Evolutionary conservation across 2,113 vertebrate species (phyloP).

Genomic region (Paraplagusia blochii): DNA sequence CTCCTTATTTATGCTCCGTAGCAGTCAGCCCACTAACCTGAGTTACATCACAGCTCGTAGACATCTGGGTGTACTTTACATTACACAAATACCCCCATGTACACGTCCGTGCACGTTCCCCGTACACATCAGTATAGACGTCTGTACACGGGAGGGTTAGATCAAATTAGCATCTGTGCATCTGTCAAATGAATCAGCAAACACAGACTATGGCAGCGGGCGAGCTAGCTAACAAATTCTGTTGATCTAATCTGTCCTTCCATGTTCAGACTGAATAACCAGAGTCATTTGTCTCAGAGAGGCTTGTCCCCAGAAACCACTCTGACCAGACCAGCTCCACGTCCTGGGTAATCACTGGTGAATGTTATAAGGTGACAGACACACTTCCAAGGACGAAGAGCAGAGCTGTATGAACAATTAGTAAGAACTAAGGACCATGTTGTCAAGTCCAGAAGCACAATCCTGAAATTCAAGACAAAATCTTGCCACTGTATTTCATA

Average conservation of each 20-base stretch:
- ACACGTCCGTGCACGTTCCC: slow-evolving; percentile 8
- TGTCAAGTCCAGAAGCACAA: too few species aligned
- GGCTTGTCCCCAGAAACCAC: slow-evolving; percentile 27
- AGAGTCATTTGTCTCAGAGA: slow-evolving; percentile 50
- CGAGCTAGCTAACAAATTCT: slow-evolving; percentile 48
- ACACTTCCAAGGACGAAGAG: slow-evolving; percentile 3
- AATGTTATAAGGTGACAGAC: slow-evolving; percentile 29
- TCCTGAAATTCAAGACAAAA: too few species aligned
- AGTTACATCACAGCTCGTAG: slow-evolving; percentile 45
- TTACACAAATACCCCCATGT: slow-evolving; percentile 20
- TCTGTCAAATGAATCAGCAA: slow-evolving; percentile 60
- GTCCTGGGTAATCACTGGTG: slow-evolving; percentile 35
- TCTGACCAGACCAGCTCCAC: slow-evolving; percentile 24
- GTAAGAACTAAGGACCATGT: background rate
- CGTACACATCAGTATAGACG: slow-evolving; percentile 8
- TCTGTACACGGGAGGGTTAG: slow-evolving; percentile 12
- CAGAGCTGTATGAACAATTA: background rate
- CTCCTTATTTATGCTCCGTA: slow-evolving; percentile 46
- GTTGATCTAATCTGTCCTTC: slow-evolving; percentile 59
- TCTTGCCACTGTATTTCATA: too few species aligned
- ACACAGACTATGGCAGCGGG: slow-evolving; percentile 43
- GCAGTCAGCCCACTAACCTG: slow-evolving; percentile 40
- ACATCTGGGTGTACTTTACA: slow-evolving; percentile 56
- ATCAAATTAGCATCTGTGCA: slow-evolving; percentile 47
- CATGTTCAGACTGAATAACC: slow-evolving; percentile 54